phyloP scores from a whole-genome alignment of 2,797 vertebrate species.

The Lycodopsis pacificus region DNA sequence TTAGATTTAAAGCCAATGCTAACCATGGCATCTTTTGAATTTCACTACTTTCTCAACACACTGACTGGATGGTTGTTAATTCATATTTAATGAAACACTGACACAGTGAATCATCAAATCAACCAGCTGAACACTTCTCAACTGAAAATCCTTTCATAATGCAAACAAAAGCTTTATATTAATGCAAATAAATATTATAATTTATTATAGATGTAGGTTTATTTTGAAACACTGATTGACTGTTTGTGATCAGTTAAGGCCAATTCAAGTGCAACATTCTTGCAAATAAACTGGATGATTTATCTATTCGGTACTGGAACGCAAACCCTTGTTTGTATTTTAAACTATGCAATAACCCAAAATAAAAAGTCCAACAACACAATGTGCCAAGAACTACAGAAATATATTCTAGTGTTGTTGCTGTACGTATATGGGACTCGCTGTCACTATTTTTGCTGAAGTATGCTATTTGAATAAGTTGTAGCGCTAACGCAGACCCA shows the following conservation, averaged over 20 bases:
- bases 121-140: neutral
- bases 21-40: neutral
- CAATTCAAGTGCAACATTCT: neutral
- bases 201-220: neutral
- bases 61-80: neutral
- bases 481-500: neutral
- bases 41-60: neutral
- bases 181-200: neutral
- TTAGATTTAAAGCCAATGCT: neutral
- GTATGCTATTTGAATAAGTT: neutral
- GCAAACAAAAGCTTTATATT: neutral
- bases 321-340: neutral
- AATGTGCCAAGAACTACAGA: neutral
- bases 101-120: neutral
- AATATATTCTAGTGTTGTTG: neutral
- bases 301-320: neutral
- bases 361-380: neutral
- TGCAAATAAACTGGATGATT: neutral
- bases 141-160: no score
- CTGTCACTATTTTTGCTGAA: neutral
- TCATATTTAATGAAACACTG: neutral
- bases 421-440: neutral
- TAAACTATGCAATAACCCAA: neutral
- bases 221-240: constrained; percentile 3
- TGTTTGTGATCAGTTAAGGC: neutral